Base-by-base conservation (phyloP, 2,888 invertebrate genomes). In the Lysandra bellargus region DNA sequence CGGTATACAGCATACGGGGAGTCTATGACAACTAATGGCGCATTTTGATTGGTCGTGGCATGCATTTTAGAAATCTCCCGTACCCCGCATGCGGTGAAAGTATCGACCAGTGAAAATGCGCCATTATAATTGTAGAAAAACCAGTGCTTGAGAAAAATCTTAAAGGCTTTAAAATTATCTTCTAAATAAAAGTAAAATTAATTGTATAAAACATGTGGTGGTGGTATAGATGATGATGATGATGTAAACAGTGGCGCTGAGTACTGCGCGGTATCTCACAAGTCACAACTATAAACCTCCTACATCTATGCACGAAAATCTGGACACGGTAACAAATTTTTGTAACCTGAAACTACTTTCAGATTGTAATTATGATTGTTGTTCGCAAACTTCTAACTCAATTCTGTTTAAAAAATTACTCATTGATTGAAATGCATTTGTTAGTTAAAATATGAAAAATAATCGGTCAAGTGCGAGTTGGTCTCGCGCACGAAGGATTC, bases 191-290 rank as follows among this genome's bases (percentile, higher is more conserved):
- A 9, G 49, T 4, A 49, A 49, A 49, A 12, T 37, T 40, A 1
- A 7, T 40, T 40, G 40, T 61, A 61, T 61, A 7, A 61, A 9
- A 14, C 4, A 1, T 0, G 1, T 17, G 69, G 1, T 37, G 69
- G 23, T 33, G 33, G 1, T 33, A 33, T 44, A 12, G 9, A 9
- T 49, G 49, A 69, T 69, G 33, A 33, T 69, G 69, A 69, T 17
- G 64, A 30, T 12, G 64, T 33, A 64, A 64, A 30, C 17, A 69
- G 69, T 69, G 33, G 33, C 17, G 33, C 69, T 69, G 69, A 69
- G 69, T 33, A 37, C 69, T 33, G 69, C 33, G 69, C 69, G 69
- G 69, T 69, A 69, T 69, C 33, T 69, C 30, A 69, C 64, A 12
- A 64, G 23, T 23, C 23, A 23, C 23, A 23, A 23, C 44, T 44